These are phyloP conservation scores for Etheostoma perlongum DNA, from an alignment of 2,797 vertebrate genomes.

Conservation along the genomic window DNA sequence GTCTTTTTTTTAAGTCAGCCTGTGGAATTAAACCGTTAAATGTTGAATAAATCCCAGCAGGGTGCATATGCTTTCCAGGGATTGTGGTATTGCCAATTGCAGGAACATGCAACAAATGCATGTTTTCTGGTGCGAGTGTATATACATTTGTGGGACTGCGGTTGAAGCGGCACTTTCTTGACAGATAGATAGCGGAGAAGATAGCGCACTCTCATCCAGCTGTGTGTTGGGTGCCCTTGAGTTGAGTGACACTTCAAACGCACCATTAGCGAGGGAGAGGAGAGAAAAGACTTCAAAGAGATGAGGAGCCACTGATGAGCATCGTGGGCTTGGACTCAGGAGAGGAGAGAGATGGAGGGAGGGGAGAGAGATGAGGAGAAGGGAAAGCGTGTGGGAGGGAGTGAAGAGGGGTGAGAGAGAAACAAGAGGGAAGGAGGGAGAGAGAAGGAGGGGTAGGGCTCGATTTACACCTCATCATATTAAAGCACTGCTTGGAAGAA, in stretches of 20 bases:
- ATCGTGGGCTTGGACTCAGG: conserved; percentile 69
- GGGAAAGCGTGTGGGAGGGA: conserved; percentile 42
- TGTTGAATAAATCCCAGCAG: conserved; percentile 8
- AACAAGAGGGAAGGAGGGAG: conserved; percentile 12
- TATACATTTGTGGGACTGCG: conserved; percentile 1
- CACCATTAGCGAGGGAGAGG: conserved; percentile 76
- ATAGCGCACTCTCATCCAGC: conserved; percentile 53
- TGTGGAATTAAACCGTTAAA: conserved; percentile 7
- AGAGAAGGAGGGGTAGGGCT: conserved; percentile 6
- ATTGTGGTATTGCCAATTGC: background rate
- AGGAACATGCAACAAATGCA: background rate
- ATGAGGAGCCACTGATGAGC: conserved; percentile 69
- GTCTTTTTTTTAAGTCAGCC: conserved; percentile 16
- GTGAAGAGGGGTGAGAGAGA: conserved; percentile 44
- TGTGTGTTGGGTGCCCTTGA: conserved; percentile 81
- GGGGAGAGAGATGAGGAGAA: conserved; percentile 23
- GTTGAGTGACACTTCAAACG: conserved; percentile 86
- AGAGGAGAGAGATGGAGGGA: conserved; percentile 37
- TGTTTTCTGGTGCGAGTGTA: conserved; percentile 13
- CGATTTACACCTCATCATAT: conserved; percentile 32
- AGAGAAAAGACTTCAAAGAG: conserved; percentile 78
- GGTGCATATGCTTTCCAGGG: background rate
- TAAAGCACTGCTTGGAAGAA: conserved; percentile 34
- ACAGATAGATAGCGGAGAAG: conserved; percentile 43
- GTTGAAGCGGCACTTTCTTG: conserved; percentile 22